phyloP scores from a whole-genome alignment of 2,888 invertebrate genomes.

The Mylabris sibirica region DNA sequence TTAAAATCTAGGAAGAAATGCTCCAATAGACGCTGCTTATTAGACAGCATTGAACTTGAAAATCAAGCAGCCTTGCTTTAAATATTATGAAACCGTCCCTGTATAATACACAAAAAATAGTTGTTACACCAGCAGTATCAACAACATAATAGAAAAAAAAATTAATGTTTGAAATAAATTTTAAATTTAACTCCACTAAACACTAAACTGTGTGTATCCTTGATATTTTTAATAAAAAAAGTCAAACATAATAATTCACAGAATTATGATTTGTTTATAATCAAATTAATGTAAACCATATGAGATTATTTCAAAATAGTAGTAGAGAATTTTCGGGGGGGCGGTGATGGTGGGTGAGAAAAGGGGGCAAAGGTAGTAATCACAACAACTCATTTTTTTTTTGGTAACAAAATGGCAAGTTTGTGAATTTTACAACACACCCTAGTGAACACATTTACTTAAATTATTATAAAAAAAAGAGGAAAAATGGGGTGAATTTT shows the following conservation, averaged over 20 bases:
- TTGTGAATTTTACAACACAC: not conserved
- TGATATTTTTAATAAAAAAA: not conserved
- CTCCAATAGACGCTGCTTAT: too few species aligned
- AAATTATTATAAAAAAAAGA: not conserved
- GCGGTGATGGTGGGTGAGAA: not conserved
- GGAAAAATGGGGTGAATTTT: not conserved
- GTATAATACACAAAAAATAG: not conserved
- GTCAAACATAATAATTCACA: not conserved
- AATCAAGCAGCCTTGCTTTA: too few species aligned
- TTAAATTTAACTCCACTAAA: not conserved
- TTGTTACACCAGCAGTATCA: not conserved
- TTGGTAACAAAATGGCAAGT: too few species aligned
- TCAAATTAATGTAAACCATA: slow-evolving; percentile 12
- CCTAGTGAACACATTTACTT: not conserved
- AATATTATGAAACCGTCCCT: not conserved
- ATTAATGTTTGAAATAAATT: not conserved
- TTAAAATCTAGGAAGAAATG: too few species aligned
- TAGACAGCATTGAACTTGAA: too few species aligned
- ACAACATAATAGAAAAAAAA: not conserved
- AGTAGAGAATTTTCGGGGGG: too few species aligned
- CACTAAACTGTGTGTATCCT: not conserved
- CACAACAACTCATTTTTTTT: not conserved
- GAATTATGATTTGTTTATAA: slow-evolving; percentile 14
- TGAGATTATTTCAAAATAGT: not conserved
- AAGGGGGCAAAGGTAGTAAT: not conserved